Conservation (phyloP, 1,140 invertebrate species). For the Macrobrachium nipponense region DNA sequence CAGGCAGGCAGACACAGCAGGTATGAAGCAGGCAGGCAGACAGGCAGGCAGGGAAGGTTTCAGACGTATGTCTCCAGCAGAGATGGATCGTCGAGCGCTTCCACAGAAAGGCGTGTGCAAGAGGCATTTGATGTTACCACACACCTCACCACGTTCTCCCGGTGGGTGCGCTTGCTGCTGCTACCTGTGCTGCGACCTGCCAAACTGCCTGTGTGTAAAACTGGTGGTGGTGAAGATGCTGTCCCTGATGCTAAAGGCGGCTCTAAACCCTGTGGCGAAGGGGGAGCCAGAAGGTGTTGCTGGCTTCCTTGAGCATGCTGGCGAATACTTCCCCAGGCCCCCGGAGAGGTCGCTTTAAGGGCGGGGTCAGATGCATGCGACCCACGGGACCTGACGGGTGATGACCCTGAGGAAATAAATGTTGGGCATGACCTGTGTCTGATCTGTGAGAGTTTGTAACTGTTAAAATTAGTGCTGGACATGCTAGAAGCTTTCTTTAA, state of each 20-base stretch:
- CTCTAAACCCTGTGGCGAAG: constrained; percentile 10
- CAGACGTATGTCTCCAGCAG: constrained; percentile 34
- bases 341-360: neutral
- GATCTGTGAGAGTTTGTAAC: neutral
- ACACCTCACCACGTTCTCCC: constrained; percentile 46
- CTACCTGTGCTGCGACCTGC: neutral
- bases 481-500: neutral
- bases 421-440: neutral
- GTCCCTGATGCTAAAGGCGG: constrained; percentile 12
- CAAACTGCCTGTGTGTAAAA: neutral
- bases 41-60: constrained; percentile 26
- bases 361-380: constrained; percentile 27
- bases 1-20: neutral
- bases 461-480: neutral
- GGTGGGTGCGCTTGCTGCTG: constrained; percentile 28
- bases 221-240: constrained; percentile 5
- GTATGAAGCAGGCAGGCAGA: constrained; percentile 19
- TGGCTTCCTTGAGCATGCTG: constrained; percentile 10
- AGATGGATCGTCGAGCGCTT: constrained; percentile 17
- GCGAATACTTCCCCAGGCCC: neutral
- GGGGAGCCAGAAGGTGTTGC: neutral
- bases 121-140: neutral
- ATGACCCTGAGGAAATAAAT: constrained; percentile 27
- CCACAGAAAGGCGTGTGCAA: constrained; percentile 6
- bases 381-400: constrained; percentile 23